Percentiles rank a stretch among this genome's conserved stretches.
Evolutionary conservation across 2,888 invertebrate species (phyloP).

Genomic region (Dynastes tityus): DNA sequence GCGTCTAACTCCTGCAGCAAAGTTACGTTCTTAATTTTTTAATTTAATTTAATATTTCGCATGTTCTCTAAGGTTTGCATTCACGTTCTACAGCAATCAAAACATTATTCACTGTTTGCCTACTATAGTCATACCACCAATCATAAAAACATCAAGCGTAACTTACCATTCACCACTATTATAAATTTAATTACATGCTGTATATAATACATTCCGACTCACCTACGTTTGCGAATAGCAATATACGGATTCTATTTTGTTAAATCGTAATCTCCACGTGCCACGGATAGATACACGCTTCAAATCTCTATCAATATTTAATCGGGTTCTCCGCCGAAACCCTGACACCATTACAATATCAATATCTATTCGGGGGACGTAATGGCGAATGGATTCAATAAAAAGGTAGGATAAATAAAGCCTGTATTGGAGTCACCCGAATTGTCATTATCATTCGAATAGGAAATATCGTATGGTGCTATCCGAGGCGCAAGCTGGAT

Average conservation of each 20-base stretch:
- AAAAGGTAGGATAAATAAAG: slow-evolving; percentile 30
- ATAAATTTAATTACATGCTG: neutral
- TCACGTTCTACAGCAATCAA: neutral
- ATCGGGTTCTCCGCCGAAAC: slow-evolving; percentile 14
- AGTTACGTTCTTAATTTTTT: too few relatives aligned
- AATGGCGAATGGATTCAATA: slow-evolving; percentile 32
- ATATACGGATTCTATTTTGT: neutral
- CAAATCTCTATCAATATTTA: slow-evolving; percentile 43
- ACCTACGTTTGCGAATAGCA: neutral
- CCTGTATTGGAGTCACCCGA: slow-evolving; percentile 14
- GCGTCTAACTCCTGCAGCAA: too few relatives aligned
- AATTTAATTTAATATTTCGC: too few relatives aligned
- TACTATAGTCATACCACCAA: neutral
- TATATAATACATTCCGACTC: neutral
- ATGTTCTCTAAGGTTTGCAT: too few relatives aligned
- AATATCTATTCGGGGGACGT: slow-evolving; percentile 27
- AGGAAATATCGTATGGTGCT: slow-evolving; percentile 14
- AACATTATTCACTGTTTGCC: neutral
- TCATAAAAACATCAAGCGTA: neutral
- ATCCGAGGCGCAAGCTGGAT: neutral
- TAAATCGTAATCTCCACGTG: slow-evolving; percentile 27
- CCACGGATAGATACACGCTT: neutral
- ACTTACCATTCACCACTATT: neutral
- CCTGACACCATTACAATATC: slow-evolving; percentile 30
- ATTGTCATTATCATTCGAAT: slow-evolving; percentile 19